Evolutionary conservation across 2,888 invertebrate genomes (phyloP).

Genomic region (Belgica antarctica): DNA sequence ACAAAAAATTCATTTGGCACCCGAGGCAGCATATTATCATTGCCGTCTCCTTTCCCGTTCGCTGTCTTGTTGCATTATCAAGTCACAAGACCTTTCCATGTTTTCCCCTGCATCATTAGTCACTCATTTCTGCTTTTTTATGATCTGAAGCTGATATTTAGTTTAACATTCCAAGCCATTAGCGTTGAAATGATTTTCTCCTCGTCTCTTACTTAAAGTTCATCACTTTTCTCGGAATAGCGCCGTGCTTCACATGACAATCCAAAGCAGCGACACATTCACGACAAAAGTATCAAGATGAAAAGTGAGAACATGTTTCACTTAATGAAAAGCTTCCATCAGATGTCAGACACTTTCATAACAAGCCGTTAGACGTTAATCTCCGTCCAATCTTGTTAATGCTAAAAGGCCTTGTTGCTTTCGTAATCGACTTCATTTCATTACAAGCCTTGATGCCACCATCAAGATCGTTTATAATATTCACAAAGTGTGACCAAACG

Average conservation of each 20-base stretch:
- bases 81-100: background rate
- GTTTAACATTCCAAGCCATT: background rate
- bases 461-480: constrained; percentile 24
- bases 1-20: background rate
- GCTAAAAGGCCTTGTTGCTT: constrained; percentile 24
- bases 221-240: background rate
- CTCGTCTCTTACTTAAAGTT: background rate
- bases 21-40: constrained; percentile 1
- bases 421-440: constrained; percentile 24
- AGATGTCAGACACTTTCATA: constrained; percentile 25
- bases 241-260: background rate
- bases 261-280: constrained; percentile 6
- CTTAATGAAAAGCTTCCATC: constrained; percentile 20
- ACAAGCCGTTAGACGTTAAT: background rate
- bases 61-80: background rate
- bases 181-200: background rate
- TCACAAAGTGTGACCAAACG: constrained; percentile 35
- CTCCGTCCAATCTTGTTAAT: constrained; percentile 32
- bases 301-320: constrained; percentile 15
- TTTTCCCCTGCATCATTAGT: background rate
- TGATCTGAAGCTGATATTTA: too few relatives aligned
- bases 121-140: too few relatives aligned
- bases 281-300: constrained; percentile 19
- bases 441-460: background rate
- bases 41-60: too few relatives aligned